These are phyloP conservation scores for Gulo gulo DNA, from an alignment of 2,113 vertebrate species.

Conservation along the genomic window DNA sequence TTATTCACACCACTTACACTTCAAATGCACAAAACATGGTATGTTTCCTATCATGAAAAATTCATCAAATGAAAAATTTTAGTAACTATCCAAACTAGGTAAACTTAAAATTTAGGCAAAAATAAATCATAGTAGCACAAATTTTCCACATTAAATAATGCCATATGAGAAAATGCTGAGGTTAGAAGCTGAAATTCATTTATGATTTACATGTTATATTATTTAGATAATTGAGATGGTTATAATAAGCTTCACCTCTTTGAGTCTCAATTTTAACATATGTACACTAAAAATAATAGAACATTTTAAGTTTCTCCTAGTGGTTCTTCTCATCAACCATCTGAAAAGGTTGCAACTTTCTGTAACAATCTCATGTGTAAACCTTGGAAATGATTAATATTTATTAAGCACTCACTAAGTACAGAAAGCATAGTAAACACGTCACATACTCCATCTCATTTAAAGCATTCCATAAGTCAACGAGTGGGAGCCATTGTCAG, in stretches of 20 bases:
- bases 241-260: not conserved
- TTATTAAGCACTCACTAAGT: not conserved
- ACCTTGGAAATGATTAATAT: not conserved
- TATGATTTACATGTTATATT: not conserved
- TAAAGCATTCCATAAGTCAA: not conserved
- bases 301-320: not conserved
- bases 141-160: conserved; percentile 4
- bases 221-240: not conserved
- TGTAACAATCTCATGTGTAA: not conserved
- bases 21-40: not conserved
- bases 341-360: not conserved
- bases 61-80: not conserved
- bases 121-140: not conserved
- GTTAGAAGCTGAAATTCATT: not conserved
- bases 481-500: not conserved
- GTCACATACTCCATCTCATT: not conserved
- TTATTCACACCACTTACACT: not conserved
- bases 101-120: conserved; percentile 17
- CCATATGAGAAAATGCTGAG: not conserved
- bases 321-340: not conserved
- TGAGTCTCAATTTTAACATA: not conserved
- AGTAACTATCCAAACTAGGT: not conserved
- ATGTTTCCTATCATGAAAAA: not conserved
- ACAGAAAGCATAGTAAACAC: not conserved
- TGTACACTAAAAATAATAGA: not conserved